These are phyloP conservation scores for Oenanthe oenanthe DNA, from an alignment of 2,113 vertebrate species.

Conservation along the genomic window DNA sequence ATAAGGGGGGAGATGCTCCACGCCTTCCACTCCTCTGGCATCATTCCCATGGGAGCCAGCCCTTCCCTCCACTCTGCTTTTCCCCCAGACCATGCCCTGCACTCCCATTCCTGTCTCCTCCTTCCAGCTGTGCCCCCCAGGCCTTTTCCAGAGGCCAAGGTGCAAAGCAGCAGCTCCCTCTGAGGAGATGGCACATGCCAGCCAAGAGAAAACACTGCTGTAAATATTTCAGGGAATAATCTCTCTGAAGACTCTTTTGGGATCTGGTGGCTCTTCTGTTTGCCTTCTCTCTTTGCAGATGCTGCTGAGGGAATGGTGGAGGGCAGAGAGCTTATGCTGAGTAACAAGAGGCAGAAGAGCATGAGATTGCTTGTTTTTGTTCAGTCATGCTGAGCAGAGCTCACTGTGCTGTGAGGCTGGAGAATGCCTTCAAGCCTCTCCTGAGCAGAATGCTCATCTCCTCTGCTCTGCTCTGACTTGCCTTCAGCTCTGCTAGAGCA, in stretches of 20 bases:
- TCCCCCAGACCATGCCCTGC: background rate
- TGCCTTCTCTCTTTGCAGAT: background rate
- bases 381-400: constrained; percentile 37
- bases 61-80: background rate
- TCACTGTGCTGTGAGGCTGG: background rate
- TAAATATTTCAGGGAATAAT: background rate
- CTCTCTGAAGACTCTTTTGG: background rate
- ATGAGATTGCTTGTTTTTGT: constrained; percentile 54
- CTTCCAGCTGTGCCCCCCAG: background rate
- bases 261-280: background rate
- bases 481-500: background rate
- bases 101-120: background rate
- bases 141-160: background rate
- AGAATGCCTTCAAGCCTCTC: constrained; percentile 6
- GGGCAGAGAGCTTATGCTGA: background rate
- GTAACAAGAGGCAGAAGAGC: constrained; percentile 41
- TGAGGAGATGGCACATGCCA: background rate
- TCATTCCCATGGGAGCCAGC: rapidly evolving
- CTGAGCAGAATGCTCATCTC: constrained; percentile 7
- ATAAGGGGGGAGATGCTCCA: background rate
- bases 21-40: background rate
- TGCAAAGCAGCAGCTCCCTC: background rate
- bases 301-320: background rate
- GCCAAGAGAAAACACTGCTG: background rate
- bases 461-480: background rate